Evolutionary conservation across 2,888 invertebrate species (phyloP).

Genomic region (Amblyjoppa proteus): DNA sequence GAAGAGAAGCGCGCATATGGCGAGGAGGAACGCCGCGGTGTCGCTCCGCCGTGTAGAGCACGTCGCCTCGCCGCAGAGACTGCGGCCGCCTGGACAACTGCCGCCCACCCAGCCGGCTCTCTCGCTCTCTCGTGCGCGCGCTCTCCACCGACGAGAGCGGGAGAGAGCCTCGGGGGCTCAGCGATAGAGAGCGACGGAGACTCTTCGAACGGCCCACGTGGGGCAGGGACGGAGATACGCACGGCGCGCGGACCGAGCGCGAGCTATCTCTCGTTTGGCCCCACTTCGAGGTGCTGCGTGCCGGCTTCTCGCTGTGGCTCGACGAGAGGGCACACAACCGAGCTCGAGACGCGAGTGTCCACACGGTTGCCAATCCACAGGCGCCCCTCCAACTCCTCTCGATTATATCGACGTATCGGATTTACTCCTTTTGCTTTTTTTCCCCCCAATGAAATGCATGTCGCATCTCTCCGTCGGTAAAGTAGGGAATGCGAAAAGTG

Average conservation of each 20-base stretch:
- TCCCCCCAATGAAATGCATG: neutral
- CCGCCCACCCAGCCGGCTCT: conserved; percentile 81
- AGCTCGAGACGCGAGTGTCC: conserved; percentile 32
- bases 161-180: conserved; percentile 41
- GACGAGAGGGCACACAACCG: conserved; percentile 11
- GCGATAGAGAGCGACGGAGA: conserved; percentile 40
- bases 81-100: conserved; percentile 80
- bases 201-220: conserved; percentile 50
- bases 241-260: conserved; percentile 1
- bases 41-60: conserved; percentile 80
- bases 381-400: conserved; percentile 23
- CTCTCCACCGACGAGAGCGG: conserved; percentile 53
- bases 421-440: neutral
- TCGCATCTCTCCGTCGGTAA: neutral
- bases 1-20: conserved; percentile 71
- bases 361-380: conserved; percentile 52
- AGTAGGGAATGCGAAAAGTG: neutral
- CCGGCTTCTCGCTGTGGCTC: conserved; percentile 33
- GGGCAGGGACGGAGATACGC: conserved; percentile 58
- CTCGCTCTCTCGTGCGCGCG: conserved; percentile 50
- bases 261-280: conserved; percentile 54
- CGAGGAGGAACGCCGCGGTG: conserved; percentile 75
- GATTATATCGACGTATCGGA: neutral
- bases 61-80: conserved; percentile 82
- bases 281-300: conserved; percentile 53